These are phyloP conservation scores for Sinelater perroti DNA, from an alignment of 2,888 invertebrate genomes.

Conservation along the genomic window DNA sequence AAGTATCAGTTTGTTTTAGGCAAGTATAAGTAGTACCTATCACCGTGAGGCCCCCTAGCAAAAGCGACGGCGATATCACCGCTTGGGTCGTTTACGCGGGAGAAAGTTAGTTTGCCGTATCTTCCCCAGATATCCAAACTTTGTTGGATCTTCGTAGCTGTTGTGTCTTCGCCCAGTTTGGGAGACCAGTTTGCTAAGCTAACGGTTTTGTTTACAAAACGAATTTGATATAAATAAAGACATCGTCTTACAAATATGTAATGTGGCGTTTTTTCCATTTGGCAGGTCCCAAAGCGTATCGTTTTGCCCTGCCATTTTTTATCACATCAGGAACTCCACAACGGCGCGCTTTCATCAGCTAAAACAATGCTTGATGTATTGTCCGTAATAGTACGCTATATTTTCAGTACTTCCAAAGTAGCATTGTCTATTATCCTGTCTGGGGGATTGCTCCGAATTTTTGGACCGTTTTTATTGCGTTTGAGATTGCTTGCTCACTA, in stretches of 20 bases:
- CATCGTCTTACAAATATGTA: slow-evolving; percentile 74
- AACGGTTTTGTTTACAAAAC: neutral
- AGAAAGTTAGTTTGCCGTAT: slow-evolving; percentile 70
- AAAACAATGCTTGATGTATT: slow-evolving; percentile 16
- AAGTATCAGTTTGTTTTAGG: no score
- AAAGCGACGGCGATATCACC: slow-evolving; percentile 82
- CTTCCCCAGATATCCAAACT: slow-evolving; percentile 76
- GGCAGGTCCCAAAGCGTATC: slow-evolving; percentile 68
- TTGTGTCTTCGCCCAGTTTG: slow-evolving; percentile 65
- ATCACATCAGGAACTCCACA: slow-evolving; percentile 78
- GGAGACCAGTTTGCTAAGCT: slow-evolving; percentile 77
- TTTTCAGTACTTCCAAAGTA: slow-evolving; percentile 66
- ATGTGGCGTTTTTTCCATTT: slow-evolving; percentile 76
- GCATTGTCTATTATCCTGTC: slow-evolving; percentile 73
- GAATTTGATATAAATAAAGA: neutral
- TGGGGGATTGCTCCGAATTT: slow-evolving; percentile 74
- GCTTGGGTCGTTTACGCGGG: slow-evolving; percentile 61
- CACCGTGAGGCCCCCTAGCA: slow-evolving; percentile 74
- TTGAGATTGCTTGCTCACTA: slow-evolving; percentile 68
- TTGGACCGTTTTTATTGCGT: slow-evolving; percentile 74
- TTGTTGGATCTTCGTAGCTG: slow-evolving; percentile 66
- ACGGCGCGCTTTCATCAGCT: slow-evolving; percentile 73
- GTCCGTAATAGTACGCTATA: neutral
- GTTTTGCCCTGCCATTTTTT: slow-evolving; percentile 59
- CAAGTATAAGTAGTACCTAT: slow-evolving; percentile 68